Evolutionary conservation across 2,797 vertebrate genomes (phyloP).

Genomic region (Todus mexicanus): DNA sequence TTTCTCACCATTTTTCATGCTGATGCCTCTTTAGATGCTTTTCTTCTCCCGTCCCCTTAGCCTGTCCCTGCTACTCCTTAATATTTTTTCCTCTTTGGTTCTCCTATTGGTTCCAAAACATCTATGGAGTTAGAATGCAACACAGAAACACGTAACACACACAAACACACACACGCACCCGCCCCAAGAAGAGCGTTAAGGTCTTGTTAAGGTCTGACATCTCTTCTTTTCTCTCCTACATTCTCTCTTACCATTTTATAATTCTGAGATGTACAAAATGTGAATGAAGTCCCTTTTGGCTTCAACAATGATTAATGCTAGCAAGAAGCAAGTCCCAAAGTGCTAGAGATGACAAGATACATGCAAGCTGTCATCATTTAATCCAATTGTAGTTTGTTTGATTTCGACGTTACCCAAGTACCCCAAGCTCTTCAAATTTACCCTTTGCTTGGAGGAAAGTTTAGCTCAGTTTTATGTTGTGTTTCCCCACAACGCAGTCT

Average conservation of each 20-base stretch:
- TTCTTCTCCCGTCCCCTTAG: neutral
- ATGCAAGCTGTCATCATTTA: neutral
- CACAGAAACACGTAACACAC: no score
- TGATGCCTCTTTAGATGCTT: neutral
- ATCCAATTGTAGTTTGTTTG: neutral
- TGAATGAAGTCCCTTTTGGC: neutral
- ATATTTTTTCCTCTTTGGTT: neutral
- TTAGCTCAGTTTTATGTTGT: neutral
- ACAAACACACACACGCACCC: no score
- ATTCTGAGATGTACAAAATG: neutral
- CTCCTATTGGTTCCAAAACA: neutral
- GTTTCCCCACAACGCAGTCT: neutral
- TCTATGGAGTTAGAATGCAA: neutral
- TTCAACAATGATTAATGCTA: constrained; percentile 12
- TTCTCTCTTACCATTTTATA: neutral
- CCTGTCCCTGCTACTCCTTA: neutral
- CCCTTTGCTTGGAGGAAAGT: neutral
- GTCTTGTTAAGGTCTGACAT: neutral
- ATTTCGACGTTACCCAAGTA: neutral
- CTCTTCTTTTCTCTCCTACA: neutral
- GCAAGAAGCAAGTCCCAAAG: neutral
- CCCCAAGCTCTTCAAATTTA: neutral
- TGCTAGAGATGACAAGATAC: constrained; percentile 2
- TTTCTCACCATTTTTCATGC: neutral
- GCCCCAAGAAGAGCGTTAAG: neutral